Evolutionary conservation across 1,140 invertebrate genomes (phyloP), one percentile per base, ranked within the genome.

Genomic region (Polypedilum vanderplanki): DNA sequence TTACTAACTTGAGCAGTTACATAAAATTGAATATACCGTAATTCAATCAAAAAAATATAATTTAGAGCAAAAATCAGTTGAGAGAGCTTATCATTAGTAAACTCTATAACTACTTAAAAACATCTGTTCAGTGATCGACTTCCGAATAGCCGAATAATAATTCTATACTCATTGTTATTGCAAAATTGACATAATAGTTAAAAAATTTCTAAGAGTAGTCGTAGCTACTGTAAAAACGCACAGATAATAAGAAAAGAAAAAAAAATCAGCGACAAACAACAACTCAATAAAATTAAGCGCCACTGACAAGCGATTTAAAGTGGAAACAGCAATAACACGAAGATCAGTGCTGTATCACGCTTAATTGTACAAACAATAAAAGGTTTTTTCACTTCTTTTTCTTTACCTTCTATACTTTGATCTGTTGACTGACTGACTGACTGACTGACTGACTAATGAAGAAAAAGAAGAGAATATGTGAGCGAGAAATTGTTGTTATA

Each of bases 301-400:
- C 46, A 57, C 46, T 57, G 46, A 57, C 46, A 57, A 57, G 46
- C 46, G n/a, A 57, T 57, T n/a, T n/a, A 57, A n/a, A 57, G 46
- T 57, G 46, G n/a, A n/a, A n/a, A n/a, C n/a, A 15, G 46, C 46
- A 57, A 57, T n/a, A n/a, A n/a, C 46, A 57, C 12, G 12, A 57
- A 57, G 12, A 57, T 57, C n/a, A 15, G n/a, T n/a, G 12, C n/a
- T 57, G 46, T 57, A 57, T 57, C 46, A 57, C n/a, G n/a, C 46
- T 57, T 57, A 57, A 57, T 57, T 57, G 46, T 57, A 57, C 46
- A 57, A 57, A 57, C 46, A 57, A 57, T 57, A 57, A 57, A 57
- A 57, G n/a, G n/a, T 57, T n/a, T n/a, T n/a, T 57, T 57, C 10
- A 57, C 46, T 57, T 57, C 46, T 57, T 57, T 57, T 15, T n/a